Conservation (phyloP, 2,797 vertebrate genomes). For the Molossus molossus region DNA sequence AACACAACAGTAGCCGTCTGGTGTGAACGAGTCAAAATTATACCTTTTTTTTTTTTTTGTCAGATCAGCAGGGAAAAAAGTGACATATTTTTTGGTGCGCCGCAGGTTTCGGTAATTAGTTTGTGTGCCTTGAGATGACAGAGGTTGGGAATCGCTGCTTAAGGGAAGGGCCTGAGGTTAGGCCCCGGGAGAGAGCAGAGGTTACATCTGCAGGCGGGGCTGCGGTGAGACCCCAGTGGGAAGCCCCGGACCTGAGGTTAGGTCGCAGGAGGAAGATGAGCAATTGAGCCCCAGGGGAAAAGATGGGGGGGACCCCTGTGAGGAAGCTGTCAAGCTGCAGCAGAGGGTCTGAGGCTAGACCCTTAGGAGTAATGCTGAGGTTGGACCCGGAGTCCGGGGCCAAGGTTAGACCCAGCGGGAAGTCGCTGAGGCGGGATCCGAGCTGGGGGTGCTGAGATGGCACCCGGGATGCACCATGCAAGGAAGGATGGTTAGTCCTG, state of each 20-base stretch:
- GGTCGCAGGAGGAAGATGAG: neutral
- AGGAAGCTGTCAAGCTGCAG: neutral
- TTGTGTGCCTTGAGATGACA: neutral
- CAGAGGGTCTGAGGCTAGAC: neutral
- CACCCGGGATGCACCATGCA: neutral
- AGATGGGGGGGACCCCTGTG: neutral
- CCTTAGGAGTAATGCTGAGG: neutral
- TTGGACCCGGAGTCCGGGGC: neutral
- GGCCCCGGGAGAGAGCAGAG: neutral
- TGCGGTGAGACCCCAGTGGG: neutral
- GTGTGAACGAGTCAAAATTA: neutral
- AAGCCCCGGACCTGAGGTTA: neutral
- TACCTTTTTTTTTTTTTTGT: neutral
- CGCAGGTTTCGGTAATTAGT: neutral
- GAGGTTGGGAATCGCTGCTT: neutral
- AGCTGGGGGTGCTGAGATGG: neutral
- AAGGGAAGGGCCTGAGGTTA: neutral
- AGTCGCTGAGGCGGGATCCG: neutral
- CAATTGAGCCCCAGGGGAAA: neutral
- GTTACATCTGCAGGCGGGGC: neutral
- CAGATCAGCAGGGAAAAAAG: neutral
- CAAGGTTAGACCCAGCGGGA: neutral
- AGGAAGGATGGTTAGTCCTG: neutral
- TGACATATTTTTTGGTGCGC: neutral
- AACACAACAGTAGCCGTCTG: neutral